Conservation (phyloP, 2,888 invertebrate genomes). For the Glyphotaelius pellucidus region DNA sequence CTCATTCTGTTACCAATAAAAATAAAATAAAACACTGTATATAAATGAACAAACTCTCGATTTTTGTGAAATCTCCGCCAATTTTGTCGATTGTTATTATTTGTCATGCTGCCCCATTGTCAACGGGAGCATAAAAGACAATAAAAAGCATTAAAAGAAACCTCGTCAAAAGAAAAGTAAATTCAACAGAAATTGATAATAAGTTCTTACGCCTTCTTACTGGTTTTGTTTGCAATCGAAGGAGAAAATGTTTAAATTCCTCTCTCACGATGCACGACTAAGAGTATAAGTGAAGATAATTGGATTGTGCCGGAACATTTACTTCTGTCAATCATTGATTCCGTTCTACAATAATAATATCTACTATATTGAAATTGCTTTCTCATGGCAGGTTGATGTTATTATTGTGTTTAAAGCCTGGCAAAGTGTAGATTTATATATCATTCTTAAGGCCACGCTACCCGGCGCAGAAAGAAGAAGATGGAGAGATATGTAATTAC, state of each 20-base stretch:
- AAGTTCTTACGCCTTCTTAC: neutral
- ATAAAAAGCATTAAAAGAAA: neutral
- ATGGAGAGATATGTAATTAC: too few relatives aligned
- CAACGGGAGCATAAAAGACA: neutral
- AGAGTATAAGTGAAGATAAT: conserved; percentile 19
- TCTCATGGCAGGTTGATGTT: neutral
- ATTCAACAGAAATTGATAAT: neutral
- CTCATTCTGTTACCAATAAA: neutral
- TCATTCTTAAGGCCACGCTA: too few relatives aligned
- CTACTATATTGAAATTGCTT: neutral
- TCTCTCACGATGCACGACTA: neutral
- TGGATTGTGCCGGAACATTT: neutral
- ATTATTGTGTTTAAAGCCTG: too few relatives aligned
- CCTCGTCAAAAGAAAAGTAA: neutral
- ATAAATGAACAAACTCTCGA: neutral
- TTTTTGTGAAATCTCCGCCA: neutral
- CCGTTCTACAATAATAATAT: neutral
- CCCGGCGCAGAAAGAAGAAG: too few relatives aligned
- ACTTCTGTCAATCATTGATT: neutral
- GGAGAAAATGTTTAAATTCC: conserved; percentile 6
- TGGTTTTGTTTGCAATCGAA: neutral
- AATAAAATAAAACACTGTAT: neutral
- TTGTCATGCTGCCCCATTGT: neutral
- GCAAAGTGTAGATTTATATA: too few relatives aligned
- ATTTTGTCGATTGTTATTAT: neutral